A percentile compares a stretch with the other conserved stretches of the same genome.
Conservation (phyloP, 2,113 vertebrate genomes). For the Tylochromis polylepis region DNA sequence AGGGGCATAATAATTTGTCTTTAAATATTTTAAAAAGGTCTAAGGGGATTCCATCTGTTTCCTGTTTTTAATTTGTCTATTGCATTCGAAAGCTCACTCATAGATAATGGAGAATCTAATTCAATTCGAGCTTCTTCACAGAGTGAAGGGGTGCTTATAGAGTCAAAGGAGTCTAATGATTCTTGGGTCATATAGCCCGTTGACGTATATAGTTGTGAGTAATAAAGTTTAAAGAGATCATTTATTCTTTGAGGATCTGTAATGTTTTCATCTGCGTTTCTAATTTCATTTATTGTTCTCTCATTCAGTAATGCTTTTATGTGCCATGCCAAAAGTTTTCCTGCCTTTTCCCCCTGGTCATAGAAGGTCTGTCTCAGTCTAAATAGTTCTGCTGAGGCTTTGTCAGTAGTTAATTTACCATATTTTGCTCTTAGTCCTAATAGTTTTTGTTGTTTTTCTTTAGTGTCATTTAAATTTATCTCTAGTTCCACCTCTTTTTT, state of each 20-base stretch:
- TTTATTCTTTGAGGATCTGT: neutral
- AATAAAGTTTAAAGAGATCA: neutral
- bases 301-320: neutral
- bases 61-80: neutral
- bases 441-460: neutral
- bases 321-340: too few species aligned
- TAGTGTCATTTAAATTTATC: neutral
- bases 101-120: neutral
- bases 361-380: neutral
- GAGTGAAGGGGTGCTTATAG: neutral
- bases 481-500: neutral
- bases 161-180: too few species aligned
- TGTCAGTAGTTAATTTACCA: fast-evolving
- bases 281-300: neutral
- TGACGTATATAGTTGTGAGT: neutral
- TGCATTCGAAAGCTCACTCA: neutral
- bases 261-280: neutral
- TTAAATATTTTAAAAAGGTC: too few species aligned
- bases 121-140: neutral
- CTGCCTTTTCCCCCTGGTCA: too few species aligned
- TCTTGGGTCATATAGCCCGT: too few species aligned
- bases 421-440: neutral
- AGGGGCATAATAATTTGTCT: too few species aligned
- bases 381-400: neutral
- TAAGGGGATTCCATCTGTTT: too few species aligned